Conservation (phyloP, 1,140 invertebrate species). For the Rhynchophorus ferrugineus region DNA sequence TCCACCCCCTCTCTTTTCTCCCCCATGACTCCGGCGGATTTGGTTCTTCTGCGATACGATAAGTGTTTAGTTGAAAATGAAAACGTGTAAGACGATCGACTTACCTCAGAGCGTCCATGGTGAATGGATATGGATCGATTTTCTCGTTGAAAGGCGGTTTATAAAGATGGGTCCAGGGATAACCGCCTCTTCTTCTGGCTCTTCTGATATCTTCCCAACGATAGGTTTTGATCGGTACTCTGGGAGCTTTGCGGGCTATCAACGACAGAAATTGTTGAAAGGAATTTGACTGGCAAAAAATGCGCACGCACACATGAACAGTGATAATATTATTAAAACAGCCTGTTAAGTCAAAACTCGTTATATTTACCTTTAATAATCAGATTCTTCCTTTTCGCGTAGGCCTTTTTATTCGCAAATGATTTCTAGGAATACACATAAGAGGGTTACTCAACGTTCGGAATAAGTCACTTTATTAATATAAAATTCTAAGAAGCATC, state of each 20-base stretch:
- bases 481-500: too few species aligned
- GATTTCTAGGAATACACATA: too few species aligned
- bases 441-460: too few species aligned
- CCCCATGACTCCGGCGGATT: slow-evolving; percentile 20
- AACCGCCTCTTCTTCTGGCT: slow-evolving; percentile 50
- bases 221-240: slow-evolving; percentile 58
- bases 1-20: slow-evolving; percentile 16
- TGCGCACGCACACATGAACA: background rate
- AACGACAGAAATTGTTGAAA: slow-evolving; percentile 6
- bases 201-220: slow-evolving; percentile 63
- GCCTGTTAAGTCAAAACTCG: too few species aligned
- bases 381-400: too few species aligned
- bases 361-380: too few species aligned
- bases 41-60: slow-evolving; percentile 24
- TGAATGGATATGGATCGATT: slow-evolving; percentile 30
- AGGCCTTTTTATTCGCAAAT: too few species aligned
- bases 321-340: background rate
- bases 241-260: slow-evolving; percentile 43
- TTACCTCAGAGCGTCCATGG: slow-evolving; percentile 30
- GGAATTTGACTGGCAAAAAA: background rate
- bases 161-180: slow-evolving; percentile 61
- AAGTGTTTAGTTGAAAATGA: too few species aligned
- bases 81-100: too few species aligned
- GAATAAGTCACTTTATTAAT: too few species aligned
- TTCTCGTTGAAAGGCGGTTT: slow-evolving; percentile 34